Conservation (phyloP, 2,113 vertebrate genomes). For the Myotis yumanensis region DNA sequence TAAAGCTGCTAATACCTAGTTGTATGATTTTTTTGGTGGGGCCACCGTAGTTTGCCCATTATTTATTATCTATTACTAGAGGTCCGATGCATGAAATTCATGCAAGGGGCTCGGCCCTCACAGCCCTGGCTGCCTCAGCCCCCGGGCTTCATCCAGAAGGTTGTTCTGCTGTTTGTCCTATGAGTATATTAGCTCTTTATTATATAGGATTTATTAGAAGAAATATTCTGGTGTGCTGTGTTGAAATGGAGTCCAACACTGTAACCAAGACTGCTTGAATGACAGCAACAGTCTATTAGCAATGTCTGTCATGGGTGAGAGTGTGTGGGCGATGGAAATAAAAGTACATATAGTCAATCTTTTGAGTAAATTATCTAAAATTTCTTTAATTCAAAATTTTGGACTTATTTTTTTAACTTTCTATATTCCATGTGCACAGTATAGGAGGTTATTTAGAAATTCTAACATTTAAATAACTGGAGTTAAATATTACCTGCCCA, state of each 20-base stretch:
- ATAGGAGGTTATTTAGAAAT: not conserved
- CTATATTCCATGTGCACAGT: not conserved
- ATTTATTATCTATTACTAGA: not conserved
- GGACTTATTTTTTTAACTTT: not conserved
- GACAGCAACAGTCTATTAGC: not conserved
- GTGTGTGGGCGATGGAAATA: not conserved
- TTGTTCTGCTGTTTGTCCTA: too few species aligned
- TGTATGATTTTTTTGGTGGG: not conserved
- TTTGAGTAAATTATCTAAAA: not conserved
- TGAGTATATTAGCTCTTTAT: too few species aligned
- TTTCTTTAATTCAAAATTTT: constrained; percentile 24
- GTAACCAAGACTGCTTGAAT: not conserved
- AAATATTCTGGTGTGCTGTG: not conserved
- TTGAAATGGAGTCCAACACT: not conserved
- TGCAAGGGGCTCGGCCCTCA: too few species aligned
- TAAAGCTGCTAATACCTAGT: not conserved
- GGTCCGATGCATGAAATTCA: too few species aligned
- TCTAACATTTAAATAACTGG: not conserved
- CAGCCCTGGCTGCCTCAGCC: too few species aligned
- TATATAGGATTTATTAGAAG: not conserved
- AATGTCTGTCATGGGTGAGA: not conserved
- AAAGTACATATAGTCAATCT: not conserved
- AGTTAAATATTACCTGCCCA: not conserved
- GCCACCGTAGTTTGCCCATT: not conserved
- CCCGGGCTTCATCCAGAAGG: too few species aligned